Conservation (phyloP, 2,113 vertebrate genomes). For the Girardinichthys multiradiatus region DNA sequence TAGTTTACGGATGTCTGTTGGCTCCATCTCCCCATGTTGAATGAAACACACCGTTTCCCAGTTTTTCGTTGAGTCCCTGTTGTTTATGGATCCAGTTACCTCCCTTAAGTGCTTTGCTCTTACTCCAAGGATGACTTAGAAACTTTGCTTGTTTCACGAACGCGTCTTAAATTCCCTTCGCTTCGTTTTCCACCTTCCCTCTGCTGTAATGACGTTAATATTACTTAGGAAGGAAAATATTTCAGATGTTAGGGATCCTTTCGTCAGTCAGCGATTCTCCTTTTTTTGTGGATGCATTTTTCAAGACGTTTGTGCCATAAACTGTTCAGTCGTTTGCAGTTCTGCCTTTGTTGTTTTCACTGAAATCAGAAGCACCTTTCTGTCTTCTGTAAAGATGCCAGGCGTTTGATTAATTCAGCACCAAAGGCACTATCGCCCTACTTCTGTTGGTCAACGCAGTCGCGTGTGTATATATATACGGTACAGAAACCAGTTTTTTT, state of each 20-base stretch:
- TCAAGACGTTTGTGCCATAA: conserved; percentile 40
- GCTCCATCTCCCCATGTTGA: not conserved
- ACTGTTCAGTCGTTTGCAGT: conserved; percentile 22
- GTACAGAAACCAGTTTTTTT: conserved; percentile 65
- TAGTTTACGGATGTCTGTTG: conserved; percentile 6
- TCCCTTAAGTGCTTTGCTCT: conserved; percentile 61
- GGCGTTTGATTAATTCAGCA: conserved; percentile 48
- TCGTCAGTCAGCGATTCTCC: conserved; percentile 32
- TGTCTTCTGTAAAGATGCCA: conserved; percentile 45
- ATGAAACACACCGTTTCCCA: conserved; percentile 54
- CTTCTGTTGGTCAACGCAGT: conserved; percentile 43
- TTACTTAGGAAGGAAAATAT: conserved; percentile 27
- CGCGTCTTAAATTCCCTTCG: conserved; percentile 49
- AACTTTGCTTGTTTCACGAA: conserved; percentile 61
- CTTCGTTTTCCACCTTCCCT: not conserved
- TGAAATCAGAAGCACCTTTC: conserved; percentile 60
- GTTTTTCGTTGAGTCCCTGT: conserved; percentile 28
- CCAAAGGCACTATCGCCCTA: conserved; percentile 67
- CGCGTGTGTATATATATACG: conserved; percentile 76
- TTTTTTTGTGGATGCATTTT: not conserved
- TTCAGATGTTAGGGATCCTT: conserved; percentile 31
- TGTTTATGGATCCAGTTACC: conserved; percentile 52
- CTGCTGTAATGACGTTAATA: conserved; percentile 35
- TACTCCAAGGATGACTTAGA: conserved; percentile 48
- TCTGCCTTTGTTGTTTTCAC: conserved; percentile 19